Conservation (phyloP, 2,113 vertebrate species). For the Salvelinus namaycush region DNA sequence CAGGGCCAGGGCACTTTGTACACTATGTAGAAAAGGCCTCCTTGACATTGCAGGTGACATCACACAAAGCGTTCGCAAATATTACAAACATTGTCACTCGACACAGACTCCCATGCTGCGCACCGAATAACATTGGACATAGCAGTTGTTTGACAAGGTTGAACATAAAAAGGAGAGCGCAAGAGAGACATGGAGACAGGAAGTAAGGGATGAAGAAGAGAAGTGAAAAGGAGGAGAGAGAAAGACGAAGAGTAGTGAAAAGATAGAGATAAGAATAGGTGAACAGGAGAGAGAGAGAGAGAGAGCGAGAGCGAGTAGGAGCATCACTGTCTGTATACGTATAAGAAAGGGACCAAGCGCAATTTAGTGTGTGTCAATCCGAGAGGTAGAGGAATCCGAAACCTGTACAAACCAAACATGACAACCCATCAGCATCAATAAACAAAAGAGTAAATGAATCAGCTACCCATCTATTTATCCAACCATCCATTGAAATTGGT, state of each 20-base stretch:
- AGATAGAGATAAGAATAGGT: too few relatives aligned
- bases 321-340: slow-evolving; percentile 49
- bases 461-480: background rate
- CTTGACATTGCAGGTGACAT: too few relatives aligned
- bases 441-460: slow-evolving; percentile 29
- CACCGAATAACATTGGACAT: background rate
- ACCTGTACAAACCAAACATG: slow-evolving; percentile 37
- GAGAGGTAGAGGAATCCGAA: too few relatives aligned
- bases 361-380: too few relatives aligned
- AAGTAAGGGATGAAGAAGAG: background rate
- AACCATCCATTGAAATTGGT: slow-evolving; percentile 4
- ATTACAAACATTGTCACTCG: too few relatives aligned
- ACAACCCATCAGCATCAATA: slow-evolving; percentile 39
- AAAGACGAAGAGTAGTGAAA: background rate
- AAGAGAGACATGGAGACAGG: background rate
- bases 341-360: too few relatives aligned
- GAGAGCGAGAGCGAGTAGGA: slow-evolving; percentile 16
- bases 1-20: too few relatives aligned
- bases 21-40: too few relatives aligned
- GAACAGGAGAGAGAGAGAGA: background rate
- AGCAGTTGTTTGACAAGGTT: background rate
- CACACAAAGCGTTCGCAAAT: slow-evolving; percentile 9
- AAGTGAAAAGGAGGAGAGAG: background rate
- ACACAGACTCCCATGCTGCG: too few relatives aligned
- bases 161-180: background rate